These are phyloP conservation scores for Megatriorchis doriae DNA, from an alignment of 2,113 vertebrate genomes.

Conservation along the genomic window DNA sequence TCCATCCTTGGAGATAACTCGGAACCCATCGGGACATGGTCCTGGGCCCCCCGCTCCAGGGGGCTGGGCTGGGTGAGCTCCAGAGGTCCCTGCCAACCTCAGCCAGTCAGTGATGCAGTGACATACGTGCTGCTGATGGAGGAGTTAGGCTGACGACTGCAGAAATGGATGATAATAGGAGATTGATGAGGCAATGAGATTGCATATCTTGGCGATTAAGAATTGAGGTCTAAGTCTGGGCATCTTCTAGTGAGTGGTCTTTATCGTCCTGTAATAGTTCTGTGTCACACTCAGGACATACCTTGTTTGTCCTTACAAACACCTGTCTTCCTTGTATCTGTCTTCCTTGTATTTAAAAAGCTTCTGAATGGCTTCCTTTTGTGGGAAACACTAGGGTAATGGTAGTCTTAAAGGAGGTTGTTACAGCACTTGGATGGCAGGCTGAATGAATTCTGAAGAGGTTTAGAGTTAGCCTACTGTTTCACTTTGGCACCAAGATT, in stretches of 20 bases:
- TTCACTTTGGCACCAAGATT: background rate
- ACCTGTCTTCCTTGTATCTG: too few species aligned
- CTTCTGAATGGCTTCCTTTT: background rate
- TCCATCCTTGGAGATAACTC: background rate
- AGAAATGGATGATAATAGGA: background rate
- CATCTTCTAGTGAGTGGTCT: background rate
- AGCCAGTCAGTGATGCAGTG: background rate
- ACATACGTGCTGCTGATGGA: background rate
- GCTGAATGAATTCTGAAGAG: background rate
- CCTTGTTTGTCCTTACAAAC: background rate
- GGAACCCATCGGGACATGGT: accelerated
- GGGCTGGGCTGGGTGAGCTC: background rate
- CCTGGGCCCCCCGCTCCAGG: background rate
- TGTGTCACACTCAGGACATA: background rate
- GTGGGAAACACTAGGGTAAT: background rate
- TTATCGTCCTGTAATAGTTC: background rate
- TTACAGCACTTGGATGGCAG: background rate
- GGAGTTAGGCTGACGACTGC: background rate
- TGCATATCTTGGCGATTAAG: too few species aligned
- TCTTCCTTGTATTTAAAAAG: background rate
- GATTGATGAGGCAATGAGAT: background rate
- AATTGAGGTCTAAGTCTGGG: background rate
- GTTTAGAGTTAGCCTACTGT: background rate
- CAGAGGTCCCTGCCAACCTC: background rate
- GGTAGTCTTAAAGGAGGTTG: background rate